Evolutionary conservation across 1,140 invertebrate species (phyloP), one percentile per base, ranked within the genome.

Genomic region (Papilio machaon): DNA sequence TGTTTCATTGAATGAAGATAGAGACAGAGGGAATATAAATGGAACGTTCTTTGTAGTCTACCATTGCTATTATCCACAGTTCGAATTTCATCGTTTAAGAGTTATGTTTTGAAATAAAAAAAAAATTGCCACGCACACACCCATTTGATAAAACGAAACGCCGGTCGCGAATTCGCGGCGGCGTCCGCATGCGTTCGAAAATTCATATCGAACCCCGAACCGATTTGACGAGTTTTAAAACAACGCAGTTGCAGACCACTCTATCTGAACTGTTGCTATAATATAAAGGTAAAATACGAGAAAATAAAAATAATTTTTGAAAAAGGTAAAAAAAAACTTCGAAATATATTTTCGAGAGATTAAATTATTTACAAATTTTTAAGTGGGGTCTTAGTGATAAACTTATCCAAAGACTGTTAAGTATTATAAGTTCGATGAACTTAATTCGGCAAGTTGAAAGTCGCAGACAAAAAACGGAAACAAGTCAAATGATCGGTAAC

Each of bases 341-440:
- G 91, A 91, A 93, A 92, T 91, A 91, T 93, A 93, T 92, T 94
- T 94, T 93, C 91, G 93, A 91, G 91, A 90, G 90, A 92, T 87
- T 85, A 85, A 87, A 91, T 87, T 94, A 93, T 93, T 94, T 93
- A 94, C 92, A 94, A 52, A 93, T 88, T 87, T 86, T 86, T 88
- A 88, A 84, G 89, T 83, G 86, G 90, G 88, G 92, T 93, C 91
- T 93, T 94, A 93, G 91, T 91, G 91, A 91, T 93, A 92, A 89
- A 90, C 75, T 87, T 93, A 92, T 94, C 93, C 93, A 94, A 94
- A 94, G 93, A 94, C 93, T 93, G 93, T 90, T 91, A 92, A 87
- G 91, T 94, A 92, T 92, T 94, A 92, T 92, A 87, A 93, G 91
- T 93, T 93, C 91, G 81, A 87, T 91, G 91, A 94, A 92, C 92